These are phyloP conservation scores for Nowickia ferox DNA, from an alignment of 2,888 invertebrate species.

Conservation along the genomic window DNA sequence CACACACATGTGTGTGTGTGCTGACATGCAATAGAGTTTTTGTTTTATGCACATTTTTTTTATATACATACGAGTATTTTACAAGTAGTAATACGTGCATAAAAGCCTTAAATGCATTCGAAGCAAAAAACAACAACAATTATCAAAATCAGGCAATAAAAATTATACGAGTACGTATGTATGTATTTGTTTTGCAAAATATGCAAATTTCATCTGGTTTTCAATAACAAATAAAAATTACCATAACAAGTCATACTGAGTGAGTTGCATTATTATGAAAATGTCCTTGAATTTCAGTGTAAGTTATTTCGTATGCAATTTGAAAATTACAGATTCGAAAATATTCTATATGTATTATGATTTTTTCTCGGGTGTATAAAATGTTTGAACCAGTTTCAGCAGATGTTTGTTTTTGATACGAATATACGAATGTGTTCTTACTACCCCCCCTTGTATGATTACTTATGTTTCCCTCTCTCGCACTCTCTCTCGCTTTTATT, in stretches of 20 bases:
- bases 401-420: conserved; percentile 29
- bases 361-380: conserved; percentile 36
- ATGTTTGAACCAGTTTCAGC: conserved; percentile 29
- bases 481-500: neutral
- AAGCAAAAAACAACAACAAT: conserved; percentile 10
- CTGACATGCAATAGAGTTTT: conserved; percentile 26
- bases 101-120: conserved; percentile 59
- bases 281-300: conserved; percentile 1
- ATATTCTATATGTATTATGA: conserved; percentile 1
- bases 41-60: conserved; percentile 13
- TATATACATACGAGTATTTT: conserved; percentile 43
- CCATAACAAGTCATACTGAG: conserved; percentile 61
- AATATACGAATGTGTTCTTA: conserved; percentile 33
- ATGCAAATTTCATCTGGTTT: conserved; percentile 69
- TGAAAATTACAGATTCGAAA: conserved; percentile 35
- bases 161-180: too few species aligned
- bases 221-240: conserved; percentile 53
- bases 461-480: conserved; percentile 18
- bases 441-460: conserved; percentile 64
- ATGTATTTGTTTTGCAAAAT: conserved; percentile 67
- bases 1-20: neutral
- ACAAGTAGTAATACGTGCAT: conserved; percentile 69
- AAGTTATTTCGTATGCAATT: conserved; percentile 25
- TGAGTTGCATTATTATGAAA: conserved; percentile 9
- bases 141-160: conserved; percentile 12